phyloP scores from a whole-genome alignment of 2,797 vertebrate species.

The Rhynchonycteris naso region DNA sequence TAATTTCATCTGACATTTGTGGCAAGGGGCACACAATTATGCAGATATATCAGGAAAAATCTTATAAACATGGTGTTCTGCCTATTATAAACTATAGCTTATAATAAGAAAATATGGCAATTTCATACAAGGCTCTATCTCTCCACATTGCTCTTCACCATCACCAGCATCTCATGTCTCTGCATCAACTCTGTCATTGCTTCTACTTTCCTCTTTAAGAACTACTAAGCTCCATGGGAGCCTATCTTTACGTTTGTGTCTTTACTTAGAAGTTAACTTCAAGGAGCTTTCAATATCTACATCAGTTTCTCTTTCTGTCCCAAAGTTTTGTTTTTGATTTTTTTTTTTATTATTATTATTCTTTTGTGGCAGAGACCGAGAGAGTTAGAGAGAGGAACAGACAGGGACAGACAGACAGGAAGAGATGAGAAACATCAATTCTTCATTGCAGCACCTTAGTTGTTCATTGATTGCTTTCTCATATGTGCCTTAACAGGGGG shows the following conservation, averaged over 20 bases:
- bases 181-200: background rate
- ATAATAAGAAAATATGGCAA: background rate
- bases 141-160: background rate
- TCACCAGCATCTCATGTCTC: background rate
- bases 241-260: background rate
- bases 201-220: background rate
- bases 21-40: background rate
- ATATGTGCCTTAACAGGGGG: too few relatives aligned
- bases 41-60: background rate
- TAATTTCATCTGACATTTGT: slow-evolving; percentile 26
- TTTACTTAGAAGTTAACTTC: slow-evolving; percentile 29
- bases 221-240: background rate
- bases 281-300: slow-evolving; percentile 18
- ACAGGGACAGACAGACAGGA: too few relatives aligned
- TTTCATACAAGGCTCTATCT: background rate
- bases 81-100: background rate
- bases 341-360: too few relatives aligned
- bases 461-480: too few relatives aligned
- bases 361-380: too few relatives aligned
- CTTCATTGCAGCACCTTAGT: too few relatives aligned
- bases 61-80: background rate
- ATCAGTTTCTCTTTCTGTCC: slow-evolving; percentile 21
- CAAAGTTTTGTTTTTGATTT: too few relatives aligned
- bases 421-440: too few relatives aligned
- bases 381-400: too few relatives aligned